These are phyloP conservation scores for Eupithecia abbreviata DNA, from an alignment of 2,888 invertebrate genomes.

Conservation along the genomic window DNA sequence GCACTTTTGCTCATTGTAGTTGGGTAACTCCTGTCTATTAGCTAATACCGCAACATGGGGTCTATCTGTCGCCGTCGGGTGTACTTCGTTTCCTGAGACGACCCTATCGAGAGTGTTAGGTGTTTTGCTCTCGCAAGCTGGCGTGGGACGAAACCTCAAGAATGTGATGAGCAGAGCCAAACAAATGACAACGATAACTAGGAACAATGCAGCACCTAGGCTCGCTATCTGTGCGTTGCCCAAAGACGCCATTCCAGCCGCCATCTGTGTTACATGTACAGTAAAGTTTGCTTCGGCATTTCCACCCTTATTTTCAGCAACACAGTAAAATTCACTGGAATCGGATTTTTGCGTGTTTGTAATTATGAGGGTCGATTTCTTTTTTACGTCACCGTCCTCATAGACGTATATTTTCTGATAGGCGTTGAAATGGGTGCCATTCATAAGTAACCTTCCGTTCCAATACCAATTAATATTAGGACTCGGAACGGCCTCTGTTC, in stretches of 20 bases:
- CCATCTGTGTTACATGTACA: constrained; percentile 89
- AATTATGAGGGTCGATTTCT: constrained; percentile 89
- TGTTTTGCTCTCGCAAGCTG: constrained; percentile 89
- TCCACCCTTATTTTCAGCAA: constrained; percentile 95
- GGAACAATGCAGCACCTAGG: constrained; percentile 91
- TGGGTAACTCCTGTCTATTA: constrained; percentile 77
- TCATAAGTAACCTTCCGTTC: constrained; percentile 90
- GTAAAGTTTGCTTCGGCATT: constrained; percentile 95
- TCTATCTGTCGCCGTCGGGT: constrained; percentile 75
- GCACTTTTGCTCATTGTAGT: constrained; percentile 74
- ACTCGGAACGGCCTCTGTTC: constrained; percentile 91
- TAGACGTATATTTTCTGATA: constrained; percentile 90
- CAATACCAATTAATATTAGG: constrained; percentile 94
- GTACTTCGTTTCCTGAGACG: constrained; percentile 84
- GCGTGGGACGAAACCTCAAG: constrained; percentile 88
- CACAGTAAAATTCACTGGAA: constrained; percentile 93
- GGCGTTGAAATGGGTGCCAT: constrained; percentile 90
- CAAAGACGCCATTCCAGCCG: constrained; percentile 91
- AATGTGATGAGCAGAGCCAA: constrained; percentile 88
- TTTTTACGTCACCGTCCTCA: constrained; percentile 90
- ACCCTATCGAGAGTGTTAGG: constrained; percentile 89
- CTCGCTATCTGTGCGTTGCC: constrained; percentile 94
- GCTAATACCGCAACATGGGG: constrained; percentile 84
- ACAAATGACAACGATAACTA: constrained; percentile 89
- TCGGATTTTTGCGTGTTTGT: constrained; percentile 93